phyloP scores from a whole-genome alignment of 2,113 vertebrate species.

The Catagonus wagneri region DNA sequence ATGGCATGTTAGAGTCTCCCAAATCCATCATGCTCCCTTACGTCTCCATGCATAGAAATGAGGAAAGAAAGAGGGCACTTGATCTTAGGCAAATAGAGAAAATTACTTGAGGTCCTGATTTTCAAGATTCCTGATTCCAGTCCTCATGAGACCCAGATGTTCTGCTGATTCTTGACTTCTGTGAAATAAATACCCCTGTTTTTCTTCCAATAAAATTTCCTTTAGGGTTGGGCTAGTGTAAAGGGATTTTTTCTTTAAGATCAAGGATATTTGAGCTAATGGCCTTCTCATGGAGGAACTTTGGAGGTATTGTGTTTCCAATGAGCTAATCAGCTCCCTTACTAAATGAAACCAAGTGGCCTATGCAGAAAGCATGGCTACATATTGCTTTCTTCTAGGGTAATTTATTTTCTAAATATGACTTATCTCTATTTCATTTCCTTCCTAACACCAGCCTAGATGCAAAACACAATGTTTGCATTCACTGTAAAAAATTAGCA shows the following conservation, averaged over 20 bases:
- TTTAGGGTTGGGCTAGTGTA: neutral
- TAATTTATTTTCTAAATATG: slow-evolving; percentile 1
- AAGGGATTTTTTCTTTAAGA: slow-evolving; percentile 4
- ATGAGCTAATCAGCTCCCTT: neutral
- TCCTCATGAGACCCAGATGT: neutral
- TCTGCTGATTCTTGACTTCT: neutral
- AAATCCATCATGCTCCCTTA: neutral
- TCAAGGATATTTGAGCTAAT: neutral
- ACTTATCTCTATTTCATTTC: neutral
- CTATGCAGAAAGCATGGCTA: neutral
- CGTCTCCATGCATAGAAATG: neutral
- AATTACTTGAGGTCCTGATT: neutral
- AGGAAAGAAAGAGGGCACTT: neutral
- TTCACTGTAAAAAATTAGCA: neutral
- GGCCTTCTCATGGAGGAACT: neutral
- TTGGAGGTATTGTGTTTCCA: neutral
- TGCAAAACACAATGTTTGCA: neutral
- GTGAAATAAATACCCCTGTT: neutral
- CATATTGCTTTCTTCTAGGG: neutral
- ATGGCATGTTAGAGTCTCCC: no score
- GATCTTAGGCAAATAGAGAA: neutral
- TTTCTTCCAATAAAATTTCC: neutral
- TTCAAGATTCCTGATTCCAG: neutral
- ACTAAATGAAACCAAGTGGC: neutral
- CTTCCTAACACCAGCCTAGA: neutral